These are phyloP conservation scores for Tipula vernalis DNA, from an alignment of 2,888 invertebrate genomes.

Conservation along the genomic window DNA sequence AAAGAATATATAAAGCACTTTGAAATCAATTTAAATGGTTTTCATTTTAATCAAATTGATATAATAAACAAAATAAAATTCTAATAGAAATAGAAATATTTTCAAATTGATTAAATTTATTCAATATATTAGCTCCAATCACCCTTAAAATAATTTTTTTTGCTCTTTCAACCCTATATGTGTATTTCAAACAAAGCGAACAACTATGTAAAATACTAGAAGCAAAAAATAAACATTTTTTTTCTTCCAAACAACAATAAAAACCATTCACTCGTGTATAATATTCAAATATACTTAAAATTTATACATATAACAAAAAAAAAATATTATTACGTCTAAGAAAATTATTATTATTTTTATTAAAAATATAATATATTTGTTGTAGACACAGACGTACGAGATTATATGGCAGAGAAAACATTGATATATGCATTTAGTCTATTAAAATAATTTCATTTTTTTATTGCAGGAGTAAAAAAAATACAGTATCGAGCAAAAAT, in stretches of 20 bases:
- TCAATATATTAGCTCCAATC: neutral
- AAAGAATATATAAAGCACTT: neutral
- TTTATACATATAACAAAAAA: neutral
- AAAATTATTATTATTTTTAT: neutral
- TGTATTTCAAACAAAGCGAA: neutral
- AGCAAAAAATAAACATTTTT: neutral
- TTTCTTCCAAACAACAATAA: neutral
- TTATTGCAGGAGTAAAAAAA: neutral
- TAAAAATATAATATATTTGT: neutral
- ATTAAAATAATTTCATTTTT: neutral
- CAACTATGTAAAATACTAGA: neutral
- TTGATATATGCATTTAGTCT: neutral
- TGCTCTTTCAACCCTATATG: neutral
- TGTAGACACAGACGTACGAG: neutral
- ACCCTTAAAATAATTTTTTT: neutral
- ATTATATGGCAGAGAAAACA: neutral
- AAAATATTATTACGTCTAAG: neutral
- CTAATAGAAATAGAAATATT: neutral
- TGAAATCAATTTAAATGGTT: neutral
- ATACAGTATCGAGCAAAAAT: neutral
- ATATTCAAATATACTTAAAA: constrained; percentile 1
- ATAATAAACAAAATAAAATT: neutral
- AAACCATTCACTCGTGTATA: neutral
- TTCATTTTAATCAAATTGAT: neutral
- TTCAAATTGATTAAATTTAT: constrained; percentile 4